phyloP scores from a whole-genome alignment of 2,113 vertebrate species.

The Pelvicachromis taeniatus region DNA sequence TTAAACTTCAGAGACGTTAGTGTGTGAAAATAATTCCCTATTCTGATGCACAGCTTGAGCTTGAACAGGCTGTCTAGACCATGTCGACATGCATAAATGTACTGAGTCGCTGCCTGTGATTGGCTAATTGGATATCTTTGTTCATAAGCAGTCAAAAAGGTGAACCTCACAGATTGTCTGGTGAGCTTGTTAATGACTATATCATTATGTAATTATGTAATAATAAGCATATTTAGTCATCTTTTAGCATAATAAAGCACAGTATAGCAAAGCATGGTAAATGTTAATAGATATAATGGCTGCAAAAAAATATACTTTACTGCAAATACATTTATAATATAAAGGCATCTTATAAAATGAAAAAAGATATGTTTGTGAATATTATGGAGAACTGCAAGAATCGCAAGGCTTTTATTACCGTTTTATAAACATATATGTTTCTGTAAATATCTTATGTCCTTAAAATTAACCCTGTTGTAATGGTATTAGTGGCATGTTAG shows the following conservation, averaged over 20 bases:
- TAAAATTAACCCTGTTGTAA: background rate
- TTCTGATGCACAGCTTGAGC: background rate
- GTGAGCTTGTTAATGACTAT: background rate
- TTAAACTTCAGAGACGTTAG: too few relatives aligned
- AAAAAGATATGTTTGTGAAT: background rate
- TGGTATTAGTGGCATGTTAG: background rate
- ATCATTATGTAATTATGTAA: background rate
- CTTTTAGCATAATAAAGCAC: background rate
- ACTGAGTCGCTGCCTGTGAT: background rate
- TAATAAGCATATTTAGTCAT: background rate
- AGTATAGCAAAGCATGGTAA: background rate
- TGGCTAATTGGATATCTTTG: background rate
- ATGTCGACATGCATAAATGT: background rate
- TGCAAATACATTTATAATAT: background rate
- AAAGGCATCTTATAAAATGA: rapidly evolving
- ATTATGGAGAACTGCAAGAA: background rate
- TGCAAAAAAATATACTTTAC: background rate
- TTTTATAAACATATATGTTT: background rate
- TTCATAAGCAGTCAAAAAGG: background rate
- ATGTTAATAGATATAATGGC: background rate
- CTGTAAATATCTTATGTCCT: background rate
- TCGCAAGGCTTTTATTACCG: rapidly evolving
- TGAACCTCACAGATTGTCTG: background rate
- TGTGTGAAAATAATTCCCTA: rapidly evolving
- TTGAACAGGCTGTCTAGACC: background rate